phyloP scores from a whole-genome alignment of 2,888 invertebrate species.

The Amphipyra berbera region DNA sequence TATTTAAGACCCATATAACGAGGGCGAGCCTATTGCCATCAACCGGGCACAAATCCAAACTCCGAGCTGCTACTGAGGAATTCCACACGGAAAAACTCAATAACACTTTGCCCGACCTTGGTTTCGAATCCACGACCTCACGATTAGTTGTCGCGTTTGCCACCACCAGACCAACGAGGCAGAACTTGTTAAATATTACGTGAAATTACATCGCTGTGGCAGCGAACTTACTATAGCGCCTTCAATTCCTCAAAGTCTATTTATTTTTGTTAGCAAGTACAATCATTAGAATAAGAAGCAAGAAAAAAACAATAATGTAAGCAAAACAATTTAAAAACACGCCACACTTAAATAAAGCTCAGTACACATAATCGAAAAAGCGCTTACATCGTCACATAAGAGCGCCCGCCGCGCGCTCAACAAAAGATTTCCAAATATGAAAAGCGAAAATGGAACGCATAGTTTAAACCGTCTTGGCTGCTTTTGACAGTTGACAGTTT shows the following conservation, averaged over 20 bases:
- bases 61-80: no score
- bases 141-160: no score
- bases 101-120: no score
- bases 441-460: slow-evolving; percentile 84
- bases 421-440: slow-evolving; percentile 81
- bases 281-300: slow-evolving; percentile 10
- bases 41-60: no score
- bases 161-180: no score
- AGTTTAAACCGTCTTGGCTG: slow-evolving; percentile 88
- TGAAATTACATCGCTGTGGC: no score
- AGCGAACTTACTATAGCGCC: no score
- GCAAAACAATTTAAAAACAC: slow-evolving; percentile 36
- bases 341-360: slow-evolving; percentile 60
- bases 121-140: no score
- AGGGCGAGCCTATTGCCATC: no score
- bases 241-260: background rate
- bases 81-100: no score
- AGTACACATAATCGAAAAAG: slow-evolving; percentile 63
- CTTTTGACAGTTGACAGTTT: slow-evolving; percentile 90
- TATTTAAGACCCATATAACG: no score
- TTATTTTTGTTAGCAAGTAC: background rate
- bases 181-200: no score
- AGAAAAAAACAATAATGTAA: slow-evolving; percentile 15
- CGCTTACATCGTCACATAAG: slow-evolving; percentile 63
- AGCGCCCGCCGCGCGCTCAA: slow-evolving; percentile 71